These are phyloP conservation scores for Lasioglossum calceatum DNA, from an alignment of 2,888 invertebrate genomes.

Conservation along the genomic window DNA sequence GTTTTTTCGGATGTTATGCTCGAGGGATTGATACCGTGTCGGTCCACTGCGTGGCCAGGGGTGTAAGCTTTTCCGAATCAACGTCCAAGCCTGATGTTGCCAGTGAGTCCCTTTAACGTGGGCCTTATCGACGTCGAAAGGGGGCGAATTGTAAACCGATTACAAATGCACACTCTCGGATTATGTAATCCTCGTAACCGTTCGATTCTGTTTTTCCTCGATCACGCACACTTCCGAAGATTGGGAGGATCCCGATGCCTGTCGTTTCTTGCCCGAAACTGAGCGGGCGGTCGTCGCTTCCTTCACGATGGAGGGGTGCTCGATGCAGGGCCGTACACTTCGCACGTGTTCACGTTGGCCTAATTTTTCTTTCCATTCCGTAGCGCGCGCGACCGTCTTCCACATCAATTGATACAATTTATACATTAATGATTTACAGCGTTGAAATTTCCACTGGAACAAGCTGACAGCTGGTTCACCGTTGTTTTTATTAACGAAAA, in stretches of 20 bases:
- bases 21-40: slow-evolving; percentile 50
- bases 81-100: slow-evolving; percentile 62
- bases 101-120: slow-evolving; percentile 67
- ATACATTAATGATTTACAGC: not conserved
- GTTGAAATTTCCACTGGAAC: not conserved
- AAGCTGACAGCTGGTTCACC: not conserved
- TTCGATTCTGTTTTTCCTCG: slow-evolving; percentile 49
- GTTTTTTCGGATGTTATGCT: slow-evolving; percentile 28
- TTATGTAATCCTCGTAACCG: slow-evolving; percentile 66
- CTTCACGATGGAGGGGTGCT: slow-evolving; percentile 75
- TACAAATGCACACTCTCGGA: slow-evolving; percentile 46
- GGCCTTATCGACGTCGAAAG: slow-evolving; percentile 54
- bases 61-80: slow-evolving; percentile 56
- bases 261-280: slow-evolving; percentile 80
- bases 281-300: slow-evolving; percentile 77
- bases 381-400: not conserved
- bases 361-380: slow-evolving; percentile 13
- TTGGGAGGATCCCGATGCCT: slow-evolving; percentile 73
- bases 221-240: slow-evolving; percentile 51
- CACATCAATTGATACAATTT: not conserved
- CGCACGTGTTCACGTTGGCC: slow-evolving; percentile 23
- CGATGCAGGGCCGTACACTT: slow-evolving; percentile 74
- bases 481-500: slow-evolving; percentile 6
- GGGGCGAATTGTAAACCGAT: slow-evolving; percentile 33
- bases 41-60: slow-evolving; percentile 69